Conservation (phyloP, 1,140 invertebrate genomes). For the Dufourea novaeangliae region DNA sequence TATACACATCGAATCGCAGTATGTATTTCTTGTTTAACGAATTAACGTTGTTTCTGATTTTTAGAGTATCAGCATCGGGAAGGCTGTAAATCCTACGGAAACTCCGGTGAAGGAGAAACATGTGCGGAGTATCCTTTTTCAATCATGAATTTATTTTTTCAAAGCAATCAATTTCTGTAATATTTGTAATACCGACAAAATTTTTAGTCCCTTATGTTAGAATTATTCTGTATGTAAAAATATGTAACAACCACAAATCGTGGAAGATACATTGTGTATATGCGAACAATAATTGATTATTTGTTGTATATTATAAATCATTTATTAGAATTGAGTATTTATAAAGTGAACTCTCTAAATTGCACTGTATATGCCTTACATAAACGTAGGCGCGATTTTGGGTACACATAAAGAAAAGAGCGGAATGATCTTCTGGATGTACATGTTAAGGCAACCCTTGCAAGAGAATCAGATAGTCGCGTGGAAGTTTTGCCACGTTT, state of each 20-base stretch:
- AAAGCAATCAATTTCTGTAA: neutral
- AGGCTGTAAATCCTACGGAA: slow-evolving; percentile 94
- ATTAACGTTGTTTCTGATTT: slow-evolving; percentile 62
- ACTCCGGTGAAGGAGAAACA: slow-evolving; percentile 98
- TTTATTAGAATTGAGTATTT: neutral
- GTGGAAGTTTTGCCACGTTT: slow-evolving; percentile 99
- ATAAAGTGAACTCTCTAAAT: neutral
- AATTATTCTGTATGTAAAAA: too few relatives aligned
- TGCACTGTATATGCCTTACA: slow-evolving; percentile 45
- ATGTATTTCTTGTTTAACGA: neutral
- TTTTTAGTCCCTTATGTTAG: too few relatives aligned
- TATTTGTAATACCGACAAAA: too few relatives aligned
- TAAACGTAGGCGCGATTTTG: slow-evolving; percentile 90
- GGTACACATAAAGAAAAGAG: slow-evolving; percentile 97
- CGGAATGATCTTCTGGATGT: slow-evolving; percentile 94
- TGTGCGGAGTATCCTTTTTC: slow-evolving; percentile 91
- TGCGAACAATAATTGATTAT: neutral
- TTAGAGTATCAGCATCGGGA: slow-evolving; percentile 91
- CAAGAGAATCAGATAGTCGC: slow-evolving; percentile 96
- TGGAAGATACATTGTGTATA: neutral
- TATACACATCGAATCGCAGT: neutral
- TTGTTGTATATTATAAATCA: neutral
- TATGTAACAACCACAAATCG: too few relatives aligned
- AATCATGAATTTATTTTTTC: slow-evolving; percentile 16
- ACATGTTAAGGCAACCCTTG: slow-evolving; percentile 90